A percentile compares a stretch with the other conserved stretches of the same genome.
Evolutionary conservation across 2,113 vertebrate genomes (phyloP).

Genomic region (Pampusana beccarii): DNA sequence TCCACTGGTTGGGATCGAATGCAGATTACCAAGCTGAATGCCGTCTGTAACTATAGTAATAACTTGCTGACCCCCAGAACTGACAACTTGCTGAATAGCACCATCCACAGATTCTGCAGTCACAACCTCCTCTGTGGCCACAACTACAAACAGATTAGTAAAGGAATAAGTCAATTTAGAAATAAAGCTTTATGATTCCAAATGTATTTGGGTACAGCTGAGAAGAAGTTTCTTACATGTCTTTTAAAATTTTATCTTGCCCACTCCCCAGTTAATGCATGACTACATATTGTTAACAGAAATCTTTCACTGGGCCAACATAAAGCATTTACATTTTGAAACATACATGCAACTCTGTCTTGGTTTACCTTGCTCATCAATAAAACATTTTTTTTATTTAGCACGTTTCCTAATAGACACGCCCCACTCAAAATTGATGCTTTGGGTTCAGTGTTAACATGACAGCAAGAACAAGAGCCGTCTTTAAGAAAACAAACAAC

Average conservation of each 20-base stretch:
- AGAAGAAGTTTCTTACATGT: background rate
- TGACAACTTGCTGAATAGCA: conserved; percentile 89
- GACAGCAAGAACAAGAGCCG: background rate
- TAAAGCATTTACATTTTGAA: background rate
- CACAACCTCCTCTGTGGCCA: conserved; percentile 88
- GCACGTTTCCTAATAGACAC: background rate
- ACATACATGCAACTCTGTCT: background rate
- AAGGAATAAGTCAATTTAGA: background rate
- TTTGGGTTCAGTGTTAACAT: background rate
- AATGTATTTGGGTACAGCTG: background rate
- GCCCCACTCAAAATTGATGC: background rate
- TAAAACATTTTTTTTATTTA: background rate
- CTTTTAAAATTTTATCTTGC: background rate
- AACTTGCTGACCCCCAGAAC: conserved; percentile 89
- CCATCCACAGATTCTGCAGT: conserved; percentile 88
- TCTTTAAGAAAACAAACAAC: background rate
- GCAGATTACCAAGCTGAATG: conserved; percentile 87
- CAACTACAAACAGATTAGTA: conserved; percentile 71
- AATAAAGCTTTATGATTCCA: background rate
- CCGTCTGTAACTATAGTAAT: conserved; percentile 91
- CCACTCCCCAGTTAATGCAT: background rate
- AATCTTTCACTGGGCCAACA: background rate
- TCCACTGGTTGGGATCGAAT: conserved; percentile 82
- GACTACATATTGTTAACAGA: background rate
- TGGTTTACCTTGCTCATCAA: background rate